Evolutionary conservation across 2,113 vertebrate species (phyloP).

Genomic region (Phalacrocorax pelagicus): DNA sequence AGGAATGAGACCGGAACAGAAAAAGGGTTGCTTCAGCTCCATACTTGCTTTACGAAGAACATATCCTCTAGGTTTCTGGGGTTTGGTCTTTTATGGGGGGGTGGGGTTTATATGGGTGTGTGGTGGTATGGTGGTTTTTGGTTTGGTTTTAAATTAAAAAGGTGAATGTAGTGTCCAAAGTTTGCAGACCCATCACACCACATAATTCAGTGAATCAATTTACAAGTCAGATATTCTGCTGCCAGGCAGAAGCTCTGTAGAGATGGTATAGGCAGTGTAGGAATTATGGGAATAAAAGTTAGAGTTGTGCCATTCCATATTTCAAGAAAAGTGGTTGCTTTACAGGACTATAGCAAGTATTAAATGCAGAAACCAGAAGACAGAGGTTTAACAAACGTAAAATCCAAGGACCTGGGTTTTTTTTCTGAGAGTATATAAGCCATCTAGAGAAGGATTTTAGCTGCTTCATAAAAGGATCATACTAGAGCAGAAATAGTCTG

Average conservation of each 20-base stretch:
- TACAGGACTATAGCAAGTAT: not conserved
- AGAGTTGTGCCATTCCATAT: not conserved
- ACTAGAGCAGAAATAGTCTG: not conserved
- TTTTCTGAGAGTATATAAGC: not conserved
- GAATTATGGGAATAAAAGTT: not conserved
- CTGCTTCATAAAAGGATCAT: not conserved
- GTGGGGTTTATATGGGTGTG: no score
- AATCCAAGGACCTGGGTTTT: not conserved
- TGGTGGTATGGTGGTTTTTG: not conserved
- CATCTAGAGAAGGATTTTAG: not conserved
- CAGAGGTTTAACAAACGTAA: not conserved
- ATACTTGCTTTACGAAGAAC: not conserved
- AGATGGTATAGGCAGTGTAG: accelerated
- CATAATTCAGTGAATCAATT: not conserved
- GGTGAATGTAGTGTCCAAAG: not conserved
- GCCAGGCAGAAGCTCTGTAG: not conserved
- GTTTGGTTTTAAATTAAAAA: not conserved
- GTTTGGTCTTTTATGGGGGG: not conserved
- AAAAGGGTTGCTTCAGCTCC: not conserved
- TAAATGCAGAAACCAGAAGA: not conserved
- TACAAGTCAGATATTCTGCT: not conserved
- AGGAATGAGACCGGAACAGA: not conserved
- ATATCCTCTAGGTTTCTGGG: not conserved
- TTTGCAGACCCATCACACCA: not conserved
- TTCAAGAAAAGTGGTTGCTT: not conserved